Base-by-base conservation (phyloP, 1,140 invertebrate species). In the Cephus cinctus region DNA sequence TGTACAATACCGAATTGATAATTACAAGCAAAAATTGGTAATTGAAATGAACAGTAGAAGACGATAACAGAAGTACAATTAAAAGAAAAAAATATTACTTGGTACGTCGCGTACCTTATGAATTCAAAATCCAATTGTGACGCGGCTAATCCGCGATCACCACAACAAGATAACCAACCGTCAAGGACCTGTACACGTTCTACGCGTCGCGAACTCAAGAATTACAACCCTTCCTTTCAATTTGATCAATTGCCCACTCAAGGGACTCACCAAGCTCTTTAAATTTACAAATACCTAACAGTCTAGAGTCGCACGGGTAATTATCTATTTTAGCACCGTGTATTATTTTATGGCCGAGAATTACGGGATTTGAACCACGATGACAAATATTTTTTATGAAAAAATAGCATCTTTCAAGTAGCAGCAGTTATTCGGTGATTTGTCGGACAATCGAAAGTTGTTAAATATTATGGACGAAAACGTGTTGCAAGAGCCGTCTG, bases 381-480 rank as follows among this genome's bases (percentile, higher is more conserved):
- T 38, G 36, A 21, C 48, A 51, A 18, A 62, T 55, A 31, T 43
- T 15, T 31, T 52, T 44, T 8, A 63, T 45, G 0, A 43, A 4
- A 20, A 63, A 40, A 14, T 54, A 2, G 43, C 42, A 38, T 62
- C 46, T 21, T 49, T 42, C 15, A 55, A 23, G 36, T 51, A 62
- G 25, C 60, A 62, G 31, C 54, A 59, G 35, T 57, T 57, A 42
- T 59, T 45, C 0, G 44, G 38, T 18, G 5, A 8, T 18, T 41
- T 48, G 20, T 31, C 12, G 20, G 52, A 46, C 23, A 62, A 27
- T 8, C 14, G 18, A 36, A 56, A 62, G 36, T 52, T 40, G 5
- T 18, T 8, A 15, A 54, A 57, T 22, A 45, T 15, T 9, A 57
- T 42, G n/a, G 25, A 19, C 5, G 15, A 5, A 46, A 52, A 35